Percentiles rank a stretch among this genome's conserved stretches.
phyloP scores from a whole-genome alignment of 2,797 vertebrate species.

The Poecilia velifera region DNA sequence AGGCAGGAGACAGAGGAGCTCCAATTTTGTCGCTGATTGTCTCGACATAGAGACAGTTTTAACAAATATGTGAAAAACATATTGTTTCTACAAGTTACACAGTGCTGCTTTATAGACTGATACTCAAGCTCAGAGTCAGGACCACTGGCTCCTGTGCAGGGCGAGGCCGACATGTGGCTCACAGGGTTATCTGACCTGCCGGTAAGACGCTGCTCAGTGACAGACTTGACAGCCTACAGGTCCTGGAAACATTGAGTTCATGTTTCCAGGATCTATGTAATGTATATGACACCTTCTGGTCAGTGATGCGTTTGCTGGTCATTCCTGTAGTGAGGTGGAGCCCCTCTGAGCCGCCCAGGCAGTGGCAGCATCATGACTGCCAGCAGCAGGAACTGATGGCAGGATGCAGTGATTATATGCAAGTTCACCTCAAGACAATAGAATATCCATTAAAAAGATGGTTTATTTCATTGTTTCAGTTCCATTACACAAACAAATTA shows the following conservation, averaged over 20 bases:
- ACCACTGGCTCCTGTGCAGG: background rate
- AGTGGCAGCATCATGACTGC: background rate
- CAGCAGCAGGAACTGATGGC: background rate
- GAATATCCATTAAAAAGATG: background rate
- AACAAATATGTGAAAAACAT: too few species aligned
- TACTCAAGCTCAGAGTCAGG: background rate
- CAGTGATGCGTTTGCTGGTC: background rate
- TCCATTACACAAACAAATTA: background rate
- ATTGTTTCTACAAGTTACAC: too few species aligned
- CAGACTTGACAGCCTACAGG: background rate
- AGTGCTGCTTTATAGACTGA: background rate
- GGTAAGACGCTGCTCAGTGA: background rate
- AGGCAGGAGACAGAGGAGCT: too few species aligned
- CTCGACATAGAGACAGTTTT: too few species aligned
- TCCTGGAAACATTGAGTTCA: background rate
- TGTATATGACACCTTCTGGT: background rate
- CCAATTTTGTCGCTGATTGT: too few species aligned
- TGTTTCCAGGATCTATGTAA: background rate
- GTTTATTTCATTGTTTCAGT: background rate
- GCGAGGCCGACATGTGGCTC: background rate
- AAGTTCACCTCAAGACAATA: background rate
- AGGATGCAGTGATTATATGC: background rate
- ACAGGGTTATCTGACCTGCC: too few species aligned
- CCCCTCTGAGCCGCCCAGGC: background rate
- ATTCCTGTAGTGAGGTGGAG: background rate